Conservation (phyloP, 2,113 vertebrate species). For the Butorides virescens region DNA sequence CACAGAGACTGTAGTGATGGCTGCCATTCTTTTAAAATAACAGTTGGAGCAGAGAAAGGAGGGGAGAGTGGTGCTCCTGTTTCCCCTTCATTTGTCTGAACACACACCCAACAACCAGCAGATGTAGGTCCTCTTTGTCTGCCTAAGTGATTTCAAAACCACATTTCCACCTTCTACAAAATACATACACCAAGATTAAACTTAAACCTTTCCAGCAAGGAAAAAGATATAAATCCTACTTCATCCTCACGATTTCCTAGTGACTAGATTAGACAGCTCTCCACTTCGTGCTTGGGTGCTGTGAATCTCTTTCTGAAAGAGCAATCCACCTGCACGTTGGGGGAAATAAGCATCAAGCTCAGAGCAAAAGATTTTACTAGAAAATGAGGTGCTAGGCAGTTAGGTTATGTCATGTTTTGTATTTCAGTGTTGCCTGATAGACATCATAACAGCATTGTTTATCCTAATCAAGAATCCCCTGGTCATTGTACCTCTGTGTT, state of each 20-base stretch:
- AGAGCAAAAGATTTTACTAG: background rate
- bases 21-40: background rate
- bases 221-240: background rate
- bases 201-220: background rate
- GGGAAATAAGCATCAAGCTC: background rate
- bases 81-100: background rate
- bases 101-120: background rate
- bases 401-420: background rate
- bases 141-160: background rate
- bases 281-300: background rate
- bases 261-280: background rate
- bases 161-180: background rate
- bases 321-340: background rate
- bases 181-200: background rate
- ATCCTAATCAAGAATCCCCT: background rate
- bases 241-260: background rate
- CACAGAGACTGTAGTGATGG: background rate
- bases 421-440: background rate
- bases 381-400: background rate
- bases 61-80: background rate
- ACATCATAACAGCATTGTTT: background rate
- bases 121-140: background rate
- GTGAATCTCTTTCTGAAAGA: background rate
- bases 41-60: background rate
- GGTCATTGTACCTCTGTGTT: background rate